Percentiles rank a stretch among this genome's conserved stretches.
Conservation (phyloP, 2,797 vertebrate species). For the Amazona ochrocephala region DNA sequence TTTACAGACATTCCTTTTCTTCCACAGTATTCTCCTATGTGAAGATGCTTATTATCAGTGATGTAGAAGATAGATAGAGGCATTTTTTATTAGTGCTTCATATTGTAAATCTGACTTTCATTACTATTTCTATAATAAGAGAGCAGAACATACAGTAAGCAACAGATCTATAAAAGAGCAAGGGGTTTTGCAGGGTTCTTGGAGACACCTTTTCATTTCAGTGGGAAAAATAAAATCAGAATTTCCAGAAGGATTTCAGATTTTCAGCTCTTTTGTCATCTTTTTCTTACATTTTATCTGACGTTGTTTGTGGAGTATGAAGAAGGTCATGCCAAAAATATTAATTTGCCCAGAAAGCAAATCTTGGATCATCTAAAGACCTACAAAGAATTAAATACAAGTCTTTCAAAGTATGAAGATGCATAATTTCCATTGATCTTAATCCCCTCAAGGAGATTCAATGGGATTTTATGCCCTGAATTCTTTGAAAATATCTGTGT, state of each 20-base stretch:
- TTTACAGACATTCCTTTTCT: neutral
- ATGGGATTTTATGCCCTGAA: slow-evolving; percentile 43
- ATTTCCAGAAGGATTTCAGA: neutral
- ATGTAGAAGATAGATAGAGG: neutral
- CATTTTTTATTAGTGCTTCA: neutral
- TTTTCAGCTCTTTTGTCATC: neutral
- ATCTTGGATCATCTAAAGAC: slow-evolving; percentile 9
- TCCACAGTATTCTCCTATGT: neutral
- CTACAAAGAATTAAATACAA: slow-evolving; percentile 27
- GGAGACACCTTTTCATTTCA: neutral
- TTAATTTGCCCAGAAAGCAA: slow-evolving; percentile 16
- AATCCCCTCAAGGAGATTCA: slow-evolving; percentile 42
- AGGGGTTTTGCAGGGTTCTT: neutral
- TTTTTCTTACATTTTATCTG: slow-evolving; percentile 27
- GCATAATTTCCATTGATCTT: slow-evolving; percentile 40
- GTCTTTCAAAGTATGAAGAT: slow-evolving; percentile 2
- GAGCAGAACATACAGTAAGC: neutral
- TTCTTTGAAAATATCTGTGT: slow-evolving; percentile 54
- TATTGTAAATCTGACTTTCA: neutral
- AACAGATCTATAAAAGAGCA: neutral
- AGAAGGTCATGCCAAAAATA: neutral
- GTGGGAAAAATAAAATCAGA: neutral
- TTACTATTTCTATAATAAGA: neutral
- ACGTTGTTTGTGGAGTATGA: neutral
- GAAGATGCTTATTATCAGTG: neutral